Base-by-base conservation (phyloP, 2,888 invertebrate species). In the Drosophila aldrichi region DNA sequence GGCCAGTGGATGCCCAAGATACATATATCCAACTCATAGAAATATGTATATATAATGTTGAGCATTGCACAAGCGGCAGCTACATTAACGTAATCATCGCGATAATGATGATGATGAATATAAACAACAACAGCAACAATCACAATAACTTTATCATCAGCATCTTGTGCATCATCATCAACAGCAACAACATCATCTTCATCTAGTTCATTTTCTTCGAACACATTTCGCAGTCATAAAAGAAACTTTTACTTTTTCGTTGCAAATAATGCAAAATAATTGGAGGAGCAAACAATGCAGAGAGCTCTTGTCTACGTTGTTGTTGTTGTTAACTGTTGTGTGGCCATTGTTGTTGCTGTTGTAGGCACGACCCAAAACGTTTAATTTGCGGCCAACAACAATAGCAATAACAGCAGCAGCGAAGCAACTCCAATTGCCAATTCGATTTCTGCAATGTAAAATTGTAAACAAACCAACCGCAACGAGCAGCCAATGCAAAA, bases 231-330 rank as follows among this genome's bases (percentile, higher is more conserved):
- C 61, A 74, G 70, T 79, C 79, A 79, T 84, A 77, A 74, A 78
- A 59, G 59, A 78, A 78, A 82, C 84, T 86, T 82, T 82, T 82
- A 83, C 84, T 86, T 82, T 86, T 86, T 78, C 62, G 62, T 70
- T 83, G 83, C 75, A 70, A 73, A 81, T 78, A 76, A 75, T 77
- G 79, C 77, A 79, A 79, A 75, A 79, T 79, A 77, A 77, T 78
- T 79, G 79, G 69, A 62, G 64, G 58, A 54, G 65, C 77, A 78
- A 56, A 78, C 76, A 77, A 77, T 70, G 79, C 58, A 58, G 72
- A 58, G 72, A 74, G 63, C 51, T 52, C 34, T 65, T 46, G 48
- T 44, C 18, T 52, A 29, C 48, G 40, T 41, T 66, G 48, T 32
- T 56, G 57, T 41, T 60, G 57, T 32, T 57, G 71, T 71, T 70